Evolutionary conservation across 2,113 vertebrate genomes (phyloP).

Genomic region (Scolopax mira): DNA sequence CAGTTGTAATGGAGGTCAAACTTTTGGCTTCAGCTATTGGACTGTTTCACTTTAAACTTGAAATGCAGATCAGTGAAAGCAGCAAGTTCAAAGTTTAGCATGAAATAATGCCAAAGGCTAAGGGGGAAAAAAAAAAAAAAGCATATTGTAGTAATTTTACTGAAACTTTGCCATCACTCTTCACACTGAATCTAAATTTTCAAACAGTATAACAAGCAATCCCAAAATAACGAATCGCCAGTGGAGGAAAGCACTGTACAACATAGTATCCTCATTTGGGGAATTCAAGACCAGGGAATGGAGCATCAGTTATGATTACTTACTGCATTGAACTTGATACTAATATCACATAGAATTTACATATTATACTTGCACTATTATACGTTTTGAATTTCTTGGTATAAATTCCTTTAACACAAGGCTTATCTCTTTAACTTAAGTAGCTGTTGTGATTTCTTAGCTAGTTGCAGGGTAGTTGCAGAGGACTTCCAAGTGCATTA

Average conservation of each 20-base stretch:
- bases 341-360: neutral
- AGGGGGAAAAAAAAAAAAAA: neutral
- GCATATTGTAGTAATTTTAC: neutral
- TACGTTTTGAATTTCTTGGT: neutral
- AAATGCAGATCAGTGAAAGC: slow-evolving; percentile 19
- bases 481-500: neutral
- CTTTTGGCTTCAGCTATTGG: slow-evolving; percentile 53
- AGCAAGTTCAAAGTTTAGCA: slow-evolving; percentile 50
- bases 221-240: neutral
- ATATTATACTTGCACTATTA: neutral
- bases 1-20: slow-evolving; percentile 54
- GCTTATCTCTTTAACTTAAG: neutral
- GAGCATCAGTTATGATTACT: neutral
- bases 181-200: neutral
- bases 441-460: neutral
- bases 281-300: neutral
- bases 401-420: neutral
- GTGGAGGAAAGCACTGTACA: neutral
- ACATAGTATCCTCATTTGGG: neutral
- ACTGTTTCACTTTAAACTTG: slow-evolving; percentile 27
- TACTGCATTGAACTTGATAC: neutral
- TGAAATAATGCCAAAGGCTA: slow-evolving; percentile 47
- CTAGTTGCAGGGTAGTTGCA: neutral
- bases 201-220: neutral
- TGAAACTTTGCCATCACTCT: neutral